A percentile compares a stretch with the other conserved stretches of the same genome.
Conservation (phyloP, 2,797 vertebrate species). For the Diglossa cyanea region DNA sequence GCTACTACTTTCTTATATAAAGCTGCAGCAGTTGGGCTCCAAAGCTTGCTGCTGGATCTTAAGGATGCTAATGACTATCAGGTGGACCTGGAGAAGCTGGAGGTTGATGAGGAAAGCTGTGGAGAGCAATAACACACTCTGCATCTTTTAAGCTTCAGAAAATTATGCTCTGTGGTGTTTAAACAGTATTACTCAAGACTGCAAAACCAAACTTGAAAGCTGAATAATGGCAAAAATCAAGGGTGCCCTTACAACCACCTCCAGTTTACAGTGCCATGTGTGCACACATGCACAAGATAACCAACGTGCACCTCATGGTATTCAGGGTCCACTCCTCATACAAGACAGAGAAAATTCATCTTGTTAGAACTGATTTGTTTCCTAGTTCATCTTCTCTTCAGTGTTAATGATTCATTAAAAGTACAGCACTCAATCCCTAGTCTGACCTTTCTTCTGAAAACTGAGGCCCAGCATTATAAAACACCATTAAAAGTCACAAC, state of each 20-base stretch:
- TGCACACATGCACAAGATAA: accelerated
- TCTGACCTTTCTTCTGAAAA: not conserved
- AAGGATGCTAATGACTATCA: not conserved
- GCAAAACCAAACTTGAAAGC: not conserved
- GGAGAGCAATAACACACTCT: not conserved
- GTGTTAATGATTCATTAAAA: not conserved
- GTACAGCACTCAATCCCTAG: not conserved
- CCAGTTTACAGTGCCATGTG: accelerated
- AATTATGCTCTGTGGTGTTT: not conserved
- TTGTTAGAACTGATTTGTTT: not conserved
- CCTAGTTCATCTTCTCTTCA: not conserved
- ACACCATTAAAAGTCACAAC: accelerated
- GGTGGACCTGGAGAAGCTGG: not conserved
- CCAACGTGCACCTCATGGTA: accelerated
- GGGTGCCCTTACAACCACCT: not conserved
- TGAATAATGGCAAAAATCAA: not conserved
- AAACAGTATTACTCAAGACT: not conserved
- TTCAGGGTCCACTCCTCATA: accelerated
- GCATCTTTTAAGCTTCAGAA: not conserved
- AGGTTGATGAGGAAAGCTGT: not conserved
- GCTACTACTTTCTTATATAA: not conserved
- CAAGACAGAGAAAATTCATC: not conserved
- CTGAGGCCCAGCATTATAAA: not conserved
- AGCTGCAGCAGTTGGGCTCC: not conserved
- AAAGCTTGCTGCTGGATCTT: not conserved